phyloP scores from a whole-genome alignment of 2,113 vertebrate species.

The Patagioenas fasciata region DNA sequence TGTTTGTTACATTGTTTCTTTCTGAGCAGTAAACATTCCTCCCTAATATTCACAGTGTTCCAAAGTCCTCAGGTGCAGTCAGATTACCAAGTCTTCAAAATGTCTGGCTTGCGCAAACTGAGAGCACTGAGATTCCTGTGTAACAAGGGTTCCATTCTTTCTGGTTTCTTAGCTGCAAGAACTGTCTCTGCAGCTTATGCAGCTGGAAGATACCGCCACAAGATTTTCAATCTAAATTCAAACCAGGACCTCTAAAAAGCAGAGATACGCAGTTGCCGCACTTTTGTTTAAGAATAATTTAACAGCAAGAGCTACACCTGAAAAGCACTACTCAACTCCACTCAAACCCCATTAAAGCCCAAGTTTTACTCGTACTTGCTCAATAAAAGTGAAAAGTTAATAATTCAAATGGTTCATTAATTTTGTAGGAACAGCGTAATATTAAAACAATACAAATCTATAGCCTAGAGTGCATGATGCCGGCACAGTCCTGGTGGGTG shows the following conservation, averaged over 20 bases:
- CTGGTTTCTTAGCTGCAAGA: not conserved
- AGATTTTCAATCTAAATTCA: not conserved
- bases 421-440: not conserved
- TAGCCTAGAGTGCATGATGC: rapidly evolving
- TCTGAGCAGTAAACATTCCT: not conserved
- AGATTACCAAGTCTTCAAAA: not conserved
- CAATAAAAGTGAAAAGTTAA: not conserved
- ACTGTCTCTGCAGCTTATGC: not conserved
- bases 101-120: not conserved
- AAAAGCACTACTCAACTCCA: not conserved
- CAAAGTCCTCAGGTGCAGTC: not conserved
- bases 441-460: not conserved
- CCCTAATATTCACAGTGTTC: not conserved
- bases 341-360: not conserved
- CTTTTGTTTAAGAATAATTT: not conserved
- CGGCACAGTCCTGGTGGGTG: rapidly evolving
- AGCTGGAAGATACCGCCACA: not conserved
- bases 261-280: rapidly evolving
- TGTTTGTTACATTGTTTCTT: not conserved
- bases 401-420: not conserved
- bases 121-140: not conserved
- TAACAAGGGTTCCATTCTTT: not conserved
- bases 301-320: not conserved
- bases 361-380: not conserved
- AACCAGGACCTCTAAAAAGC: not conserved